A percentile compares a stretch with the other conserved stretches of the same genome.
Conservation (phyloP, 1,140 invertebrate genomes). For the Atta cephalotes region DNA sequence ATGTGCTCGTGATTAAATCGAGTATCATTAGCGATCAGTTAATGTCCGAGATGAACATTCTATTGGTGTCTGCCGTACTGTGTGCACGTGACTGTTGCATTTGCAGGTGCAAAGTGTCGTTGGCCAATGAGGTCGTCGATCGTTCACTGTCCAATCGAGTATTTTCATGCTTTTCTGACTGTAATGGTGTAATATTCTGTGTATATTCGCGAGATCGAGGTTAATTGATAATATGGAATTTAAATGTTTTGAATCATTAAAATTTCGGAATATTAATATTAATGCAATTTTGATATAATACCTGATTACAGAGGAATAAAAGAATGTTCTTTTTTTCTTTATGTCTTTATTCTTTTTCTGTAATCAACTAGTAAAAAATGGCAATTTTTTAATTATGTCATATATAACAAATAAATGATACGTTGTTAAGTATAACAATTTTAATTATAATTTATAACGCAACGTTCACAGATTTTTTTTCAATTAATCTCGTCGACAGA, state of each 20-base stretch:
- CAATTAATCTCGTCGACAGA: neutral
- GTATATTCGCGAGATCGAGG: conserved; percentile 60
- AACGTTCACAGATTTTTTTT: neutral
- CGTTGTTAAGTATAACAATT: neutral
- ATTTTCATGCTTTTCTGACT: conserved; percentile 55
- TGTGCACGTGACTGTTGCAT: conserved; percentile 34
- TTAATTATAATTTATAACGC: neutral
- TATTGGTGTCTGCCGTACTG: neutral
- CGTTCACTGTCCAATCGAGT: conserved; percentile 70
- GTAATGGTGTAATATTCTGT: neutral
- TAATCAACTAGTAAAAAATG: no score
- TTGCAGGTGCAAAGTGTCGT: conserved; percentile 48
- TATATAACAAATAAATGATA: no score
- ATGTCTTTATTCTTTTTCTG: no score
- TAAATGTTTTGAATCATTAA: no score
- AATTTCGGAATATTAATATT: no score
- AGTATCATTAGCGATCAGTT: conserved; percentile 51
- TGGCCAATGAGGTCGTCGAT: conserved; percentile 63
- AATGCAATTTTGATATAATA: no score
- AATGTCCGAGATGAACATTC: conserved; percentile 29
- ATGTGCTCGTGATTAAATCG: conserved; percentile 28
- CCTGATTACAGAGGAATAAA: no score
- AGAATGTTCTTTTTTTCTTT: no score
- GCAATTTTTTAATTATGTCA: no score
- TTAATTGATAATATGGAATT: conserved; percentile 69